These are phyloP conservation scores for Thalassophryne amazonica DNA, from an alignment of 2,797 vertebrate species.

Conservation along the genomic window DNA sequence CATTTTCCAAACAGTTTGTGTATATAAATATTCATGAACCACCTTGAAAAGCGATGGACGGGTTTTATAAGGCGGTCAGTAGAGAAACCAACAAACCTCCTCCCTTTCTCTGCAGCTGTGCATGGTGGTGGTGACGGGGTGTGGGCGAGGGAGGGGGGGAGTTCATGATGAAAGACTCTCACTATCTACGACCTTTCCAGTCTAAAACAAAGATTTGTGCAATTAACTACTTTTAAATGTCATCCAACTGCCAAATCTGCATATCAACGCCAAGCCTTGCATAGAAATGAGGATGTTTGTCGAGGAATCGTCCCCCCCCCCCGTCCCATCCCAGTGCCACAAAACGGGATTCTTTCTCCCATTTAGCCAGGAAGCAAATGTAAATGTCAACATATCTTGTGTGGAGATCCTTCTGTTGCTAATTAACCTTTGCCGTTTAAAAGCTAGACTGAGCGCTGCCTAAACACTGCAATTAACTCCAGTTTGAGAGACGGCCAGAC, in stretches of 20 bases:
- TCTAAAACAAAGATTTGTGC: constrained; percentile 85
- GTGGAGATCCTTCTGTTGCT: constrained; percentile 71
- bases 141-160: constrained; percentile 23
- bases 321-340: constrained; percentile 40
- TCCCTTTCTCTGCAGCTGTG: constrained; percentile 52
- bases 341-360: constrained; percentile 49
- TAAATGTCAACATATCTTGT: constrained; percentile 78
- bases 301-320: constrained; percentile 46
- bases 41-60: constrained; percentile 65
- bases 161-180: constrained; percentile 72
- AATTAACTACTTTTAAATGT: constrained; percentile 86
- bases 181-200: constrained; percentile 78
- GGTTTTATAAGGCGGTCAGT: constrained; percentile 64
- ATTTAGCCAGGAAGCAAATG: constrained; percentile 64
- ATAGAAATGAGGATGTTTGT: constrained; percentile 74
- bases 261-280: constrained; percentile 71
- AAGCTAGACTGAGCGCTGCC: constrained; percentile 61
- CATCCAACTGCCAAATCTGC: constrained; percentile 76
- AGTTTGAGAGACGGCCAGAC: constrained; percentile 58
- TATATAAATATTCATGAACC: constrained; percentile 77
- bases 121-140: neutral
- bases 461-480: constrained; percentile 76
- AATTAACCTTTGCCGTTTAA: constrained; percentile 79
- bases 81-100: constrained; percentile 49
- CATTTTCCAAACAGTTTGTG: constrained; percentile 76